phyloP scores from a whole-genome alignment of 1,140 invertebrate species.

The Macrostomum lignano region DNA sequence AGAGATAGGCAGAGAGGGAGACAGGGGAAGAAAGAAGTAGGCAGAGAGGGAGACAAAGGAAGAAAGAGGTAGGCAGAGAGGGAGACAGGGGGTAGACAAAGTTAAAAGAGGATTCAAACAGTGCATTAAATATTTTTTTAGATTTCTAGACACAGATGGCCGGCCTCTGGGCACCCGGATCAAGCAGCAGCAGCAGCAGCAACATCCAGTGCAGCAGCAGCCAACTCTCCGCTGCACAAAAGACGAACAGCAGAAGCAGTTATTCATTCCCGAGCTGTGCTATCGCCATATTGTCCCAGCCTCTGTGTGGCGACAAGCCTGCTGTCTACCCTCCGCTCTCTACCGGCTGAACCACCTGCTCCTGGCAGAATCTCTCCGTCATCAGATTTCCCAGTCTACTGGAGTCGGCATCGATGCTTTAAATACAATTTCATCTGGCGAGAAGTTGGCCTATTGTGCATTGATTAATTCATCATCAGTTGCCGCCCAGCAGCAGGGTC shows the following conservation, averaged over 20 bases:
- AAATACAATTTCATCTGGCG: constrained; percentile 6
- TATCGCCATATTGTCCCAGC: constrained; percentile 78
- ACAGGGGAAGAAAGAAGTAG: too few species aligned
- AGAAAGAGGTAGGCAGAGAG: too few species aligned
- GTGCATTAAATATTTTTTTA: too few species aligned
- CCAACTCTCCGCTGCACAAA: constrained; percentile 47
- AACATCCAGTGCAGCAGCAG: constrained; percentile 18
- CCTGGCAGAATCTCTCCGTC: constrained; percentile 63
- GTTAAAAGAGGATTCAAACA: too few species aligned
- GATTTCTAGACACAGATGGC: constrained; percentile 80
- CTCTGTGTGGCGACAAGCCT: constrained; percentile 77
- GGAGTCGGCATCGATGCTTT: constrained; percentile 33
- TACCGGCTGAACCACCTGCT: constrained; percentile 72
- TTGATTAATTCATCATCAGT: constrained; percentile 5
- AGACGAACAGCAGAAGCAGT: constrained; percentile 90
- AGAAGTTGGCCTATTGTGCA: constrained; percentile 4
- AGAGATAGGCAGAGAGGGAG: too few species aligned
- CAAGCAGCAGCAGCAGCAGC: too few species aligned
- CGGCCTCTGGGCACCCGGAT: too few species aligned
- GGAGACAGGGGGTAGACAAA: too few species aligned
- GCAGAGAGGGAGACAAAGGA: too few species aligned
- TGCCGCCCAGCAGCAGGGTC: constrained; percentile 6
- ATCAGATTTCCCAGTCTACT: constrained; percentile 44
- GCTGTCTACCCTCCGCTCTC: constrained; percentile 72
- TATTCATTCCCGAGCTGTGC: constrained; percentile 83